Percentiles rank a stretch among this genome's conserved stretches.
These are phyloP conservation scores for Phenganax marumi DNA, from an alignment of 92 coral and sea anemone genomes.

Conservation along the genomic window DNA sequence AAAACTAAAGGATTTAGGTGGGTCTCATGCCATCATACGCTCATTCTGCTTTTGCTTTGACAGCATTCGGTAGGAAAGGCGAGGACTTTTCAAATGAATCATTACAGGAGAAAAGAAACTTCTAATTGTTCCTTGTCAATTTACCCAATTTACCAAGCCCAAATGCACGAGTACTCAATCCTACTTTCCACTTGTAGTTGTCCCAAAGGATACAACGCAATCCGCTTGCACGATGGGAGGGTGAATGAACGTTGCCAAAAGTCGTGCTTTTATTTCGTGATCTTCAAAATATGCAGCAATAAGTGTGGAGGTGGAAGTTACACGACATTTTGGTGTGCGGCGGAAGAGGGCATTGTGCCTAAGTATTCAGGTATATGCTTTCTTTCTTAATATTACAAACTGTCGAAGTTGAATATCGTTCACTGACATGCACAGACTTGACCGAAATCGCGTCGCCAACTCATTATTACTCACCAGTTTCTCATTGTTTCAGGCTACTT, in stretches of 20 bases:
- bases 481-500: conserved; percentile 60
- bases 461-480: background rate
- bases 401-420: background rate
- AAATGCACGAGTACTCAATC: no score
- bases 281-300: conserved; percentile 63
- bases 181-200: conserved; percentile 57
- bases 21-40: background rate
- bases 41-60: background rate
- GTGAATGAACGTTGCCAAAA: conserved; percentile 69
- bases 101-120: no score
- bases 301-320: conserved; percentile 69
- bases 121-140: background rate
- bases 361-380: conserved; percentile 33
- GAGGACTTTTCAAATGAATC: no score
- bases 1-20: conserved; percentile 47
- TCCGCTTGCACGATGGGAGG: conserved; percentile 72
- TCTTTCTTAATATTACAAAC: background rate
- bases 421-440: background rate
- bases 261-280: conserved; percentile 68
- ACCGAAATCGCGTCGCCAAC: background rate
- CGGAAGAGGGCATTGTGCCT: conserved; percentile 57
- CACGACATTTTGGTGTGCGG: conserved; percentile 83
- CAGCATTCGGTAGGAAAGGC: no score
- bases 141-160: background rate
- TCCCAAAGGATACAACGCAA: conserved; percentile 68